A percentile compares a stretch with the other conserved stretches of the same genome.
Conservation (phyloP, 2,888 invertebrate species). For the Theristus sp. region DNA sequence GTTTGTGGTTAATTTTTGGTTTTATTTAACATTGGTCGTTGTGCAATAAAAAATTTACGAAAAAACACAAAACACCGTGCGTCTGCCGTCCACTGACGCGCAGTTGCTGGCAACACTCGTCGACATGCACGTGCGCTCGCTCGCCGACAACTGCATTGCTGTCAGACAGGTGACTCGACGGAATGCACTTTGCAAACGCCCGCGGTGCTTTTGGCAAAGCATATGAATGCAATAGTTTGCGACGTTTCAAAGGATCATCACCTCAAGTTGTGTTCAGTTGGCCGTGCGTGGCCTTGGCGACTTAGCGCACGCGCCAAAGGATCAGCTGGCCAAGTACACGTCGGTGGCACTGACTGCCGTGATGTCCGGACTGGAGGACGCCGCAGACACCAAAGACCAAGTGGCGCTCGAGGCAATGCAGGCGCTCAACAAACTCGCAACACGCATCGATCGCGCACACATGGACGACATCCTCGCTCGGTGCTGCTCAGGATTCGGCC, state of each 20-base stretch:
- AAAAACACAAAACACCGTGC: too few relatives aligned
- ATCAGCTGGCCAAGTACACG: constrained; percentile 41
- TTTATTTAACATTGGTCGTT: too few relatives aligned
- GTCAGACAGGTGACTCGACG: background rate
- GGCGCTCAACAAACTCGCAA: constrained; percentile 46
- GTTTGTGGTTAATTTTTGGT: too few relatives aligned
- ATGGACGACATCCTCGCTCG: constrained; percentile 47
- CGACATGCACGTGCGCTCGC: background rate
- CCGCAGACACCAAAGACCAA: constrained; percentile 43
- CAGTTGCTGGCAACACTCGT: background rate
- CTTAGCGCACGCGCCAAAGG: constrained; percentile 7
- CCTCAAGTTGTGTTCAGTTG: too few relatives aligned
- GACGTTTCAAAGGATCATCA: too few relatives aligned
- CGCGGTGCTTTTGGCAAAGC: too few relatives aligned
- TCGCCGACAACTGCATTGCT: background rate
- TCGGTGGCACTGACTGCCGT: constrained; percentile 54
- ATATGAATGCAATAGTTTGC: too few relatives aligned
- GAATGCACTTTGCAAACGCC: too few relatives aligned
- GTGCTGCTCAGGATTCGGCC: constrained; percentile 64
- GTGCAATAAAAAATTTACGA: too few relatives aligned
- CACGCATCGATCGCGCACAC: constrained; percentile 46
- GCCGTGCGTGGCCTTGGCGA: constrained; percentile 18
- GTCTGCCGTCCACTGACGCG: background rate
- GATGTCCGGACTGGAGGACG: constrained; percentile 63
- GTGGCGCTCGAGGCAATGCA: constrained; percentile 57